Base-by-base conservation (phyloP, 2,113 vertebrate genomes). In the Phodopus roborovskii region DNA sequence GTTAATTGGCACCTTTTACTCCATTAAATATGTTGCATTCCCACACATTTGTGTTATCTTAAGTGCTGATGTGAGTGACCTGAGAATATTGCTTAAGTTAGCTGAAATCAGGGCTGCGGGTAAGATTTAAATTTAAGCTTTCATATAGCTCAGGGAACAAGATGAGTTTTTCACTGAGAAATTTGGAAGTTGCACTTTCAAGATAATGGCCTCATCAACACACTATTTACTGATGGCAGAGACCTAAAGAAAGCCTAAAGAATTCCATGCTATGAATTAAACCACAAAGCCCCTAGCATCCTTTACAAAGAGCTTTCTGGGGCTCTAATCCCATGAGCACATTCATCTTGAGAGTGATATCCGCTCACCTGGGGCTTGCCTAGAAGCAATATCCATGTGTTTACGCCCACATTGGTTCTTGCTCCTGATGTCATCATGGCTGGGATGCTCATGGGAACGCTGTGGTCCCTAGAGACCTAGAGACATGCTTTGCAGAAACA, bases 201-300 rank as follows among this genome's bases (percentile, higher is more conserved):
- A 95, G 89, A 17, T 71, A 93, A 87, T n/a, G 13, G 7, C 20
- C 60, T 82, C 64, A 90, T 70, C 22, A 64, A 8, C 71, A 68
- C 11, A 19, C 84, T 36, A 1, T 94, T 96, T 93, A 70, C 88
- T 58, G 42, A 96, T 17, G 78, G n/a, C 7, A n/a, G 50, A 66
- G 17, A n/a, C 73, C 73, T 48, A 75, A 39, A 83, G 71, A 78
- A 93, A 88, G 42, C 3, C 68, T 68, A 48, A 94, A 70, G 33
- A 88, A 79, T 9, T 73, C 36, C 28, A n/a, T 85, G 68, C 90
- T 94, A 71, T 77, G 90, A 93, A 79, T 39, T 45, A 92, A n/a
- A 50, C 3, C 77, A 77, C 39, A 64, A 42, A 42, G 78, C 13
- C 22, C 73, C 45, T 64, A 53, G 45, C 53, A 58, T 74, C 85